Evolutionary conservation across 37 sponge, comb jelly and placozoan species (phyloP).

Genomic region (Mnemiopsis leidyi): DNA sequence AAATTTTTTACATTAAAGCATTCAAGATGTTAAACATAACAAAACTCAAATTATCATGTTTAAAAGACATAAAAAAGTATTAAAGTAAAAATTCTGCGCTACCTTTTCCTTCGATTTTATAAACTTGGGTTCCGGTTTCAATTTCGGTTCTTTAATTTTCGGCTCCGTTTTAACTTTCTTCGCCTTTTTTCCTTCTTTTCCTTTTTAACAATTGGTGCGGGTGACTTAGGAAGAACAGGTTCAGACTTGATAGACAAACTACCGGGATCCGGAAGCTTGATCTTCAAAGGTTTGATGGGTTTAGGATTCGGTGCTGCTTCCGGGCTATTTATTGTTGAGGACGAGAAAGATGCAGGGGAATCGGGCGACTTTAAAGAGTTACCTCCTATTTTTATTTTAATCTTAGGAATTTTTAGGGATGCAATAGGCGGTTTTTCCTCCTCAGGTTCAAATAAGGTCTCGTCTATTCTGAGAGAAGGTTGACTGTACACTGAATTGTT

Average conservation of each 20-base stretch:
- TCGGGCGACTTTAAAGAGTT: neutral
- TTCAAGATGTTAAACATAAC: too few species aligned
- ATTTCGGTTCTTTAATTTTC: too few species aligned
- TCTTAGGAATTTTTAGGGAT: conserved; percentile 34
- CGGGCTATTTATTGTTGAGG: neutral
- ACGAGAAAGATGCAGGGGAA: neutral
- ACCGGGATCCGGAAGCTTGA: neutral
- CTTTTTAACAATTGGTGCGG: neutral
- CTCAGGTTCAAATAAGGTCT: neutral
- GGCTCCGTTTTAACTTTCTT: neutral
- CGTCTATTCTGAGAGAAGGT: neutral
- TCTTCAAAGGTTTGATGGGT: conserved; percentile 11
- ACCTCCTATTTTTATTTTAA: conserved; percentile 48
- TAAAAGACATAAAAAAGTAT: too few species aligned
- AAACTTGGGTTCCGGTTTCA: neutral
- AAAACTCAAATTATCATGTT: too few species aligned
- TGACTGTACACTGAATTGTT: neutral
- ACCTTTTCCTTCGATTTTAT: neutral
- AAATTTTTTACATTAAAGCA: too few species aligned
- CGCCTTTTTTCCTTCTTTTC: conserved; percentile 46
- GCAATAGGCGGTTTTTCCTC: neutral
- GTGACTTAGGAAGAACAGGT: neutral
- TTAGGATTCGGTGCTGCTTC: neutral
- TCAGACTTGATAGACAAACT: neutral
- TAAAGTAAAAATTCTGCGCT: neutral